phyloP scores from a whole-genome alignment of 2,888 invertebrate species.

The Carpatolechia fugitivella region DNA sequence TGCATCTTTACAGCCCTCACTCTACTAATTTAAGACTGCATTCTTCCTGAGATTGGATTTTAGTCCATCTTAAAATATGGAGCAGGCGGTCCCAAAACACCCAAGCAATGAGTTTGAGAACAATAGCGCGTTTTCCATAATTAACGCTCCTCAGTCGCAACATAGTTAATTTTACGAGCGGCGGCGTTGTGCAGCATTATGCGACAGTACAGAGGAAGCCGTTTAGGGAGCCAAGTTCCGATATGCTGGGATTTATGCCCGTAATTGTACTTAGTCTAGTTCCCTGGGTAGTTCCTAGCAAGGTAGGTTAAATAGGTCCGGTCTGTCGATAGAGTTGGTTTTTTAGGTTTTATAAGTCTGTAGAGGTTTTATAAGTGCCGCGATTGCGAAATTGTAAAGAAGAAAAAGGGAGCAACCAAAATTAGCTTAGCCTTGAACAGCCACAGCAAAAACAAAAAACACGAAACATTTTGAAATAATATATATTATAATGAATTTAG shows the following conservation, averaged over 20 bases:
- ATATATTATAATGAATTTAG: no score
- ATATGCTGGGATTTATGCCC: background rate
- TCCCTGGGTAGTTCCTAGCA: background rate
- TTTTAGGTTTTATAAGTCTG: no score
- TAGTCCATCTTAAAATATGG: background rate
- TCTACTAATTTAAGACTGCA: no score
- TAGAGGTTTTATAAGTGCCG: no score
- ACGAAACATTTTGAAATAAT: no score
- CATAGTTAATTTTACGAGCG: background rate
- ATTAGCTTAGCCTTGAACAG: no score
- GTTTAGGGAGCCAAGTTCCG: background rate
- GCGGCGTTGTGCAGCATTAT: background rate
- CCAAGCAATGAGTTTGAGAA: background rate
- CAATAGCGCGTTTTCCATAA: slow-evolving; percentile 1
- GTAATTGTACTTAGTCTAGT: background rate
- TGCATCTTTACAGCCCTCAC: background rate
- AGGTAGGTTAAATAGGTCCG: no score
- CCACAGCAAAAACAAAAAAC: no score
- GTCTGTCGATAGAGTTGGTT: no score
- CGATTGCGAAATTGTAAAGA: no score
- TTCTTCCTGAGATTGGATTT: no score
- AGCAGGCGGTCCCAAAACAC: background rate
- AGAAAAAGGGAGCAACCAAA: no score
- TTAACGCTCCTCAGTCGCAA: background rate
- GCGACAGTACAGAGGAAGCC: background rate